Percentiles rank a stretch among this genome's conserved stretches.
Conservation (phyloP, 2,888 invertebrate species). For the Lingula anatina region DNA sequence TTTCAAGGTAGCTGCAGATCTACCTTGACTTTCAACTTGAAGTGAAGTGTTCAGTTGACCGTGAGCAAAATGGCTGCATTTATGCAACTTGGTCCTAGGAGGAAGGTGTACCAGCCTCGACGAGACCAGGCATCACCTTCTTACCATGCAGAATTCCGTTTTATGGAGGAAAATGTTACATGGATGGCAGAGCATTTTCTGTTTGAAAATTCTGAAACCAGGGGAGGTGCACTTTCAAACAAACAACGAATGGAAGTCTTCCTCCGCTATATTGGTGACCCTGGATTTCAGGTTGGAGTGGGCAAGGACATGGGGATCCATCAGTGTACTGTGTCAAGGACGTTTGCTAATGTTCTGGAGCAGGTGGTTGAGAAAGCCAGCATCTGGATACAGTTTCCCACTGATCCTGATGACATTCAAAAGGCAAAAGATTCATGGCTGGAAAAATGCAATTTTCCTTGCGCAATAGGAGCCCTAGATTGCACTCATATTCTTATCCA, state of each 20-base stretch:
- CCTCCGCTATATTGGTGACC: slow-evolving; percentile 3
- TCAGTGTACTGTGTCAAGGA: slow-evolving; percentile 2
- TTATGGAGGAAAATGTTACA: not conserved
- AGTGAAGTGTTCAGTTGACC: too few species aligned
- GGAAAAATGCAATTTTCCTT: not conserved
- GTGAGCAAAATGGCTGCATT: too few species aligned
- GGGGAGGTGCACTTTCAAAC: not conserved
- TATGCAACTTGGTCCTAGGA: too few species aligned
- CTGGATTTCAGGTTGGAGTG: slow-evolving; percentile 4
- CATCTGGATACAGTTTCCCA: slow-evolving; percentile 5
- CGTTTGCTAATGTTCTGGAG: not conserved
- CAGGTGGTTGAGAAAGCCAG: slow-evolving; percentile 1
- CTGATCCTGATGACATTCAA: not conserved
- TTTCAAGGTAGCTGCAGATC: too few species aligned
- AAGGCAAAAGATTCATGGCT: not conserved
- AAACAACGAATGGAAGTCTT: slow-evolving; percentile 5
- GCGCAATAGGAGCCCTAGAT: not conserved
- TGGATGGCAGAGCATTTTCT: not conserved
- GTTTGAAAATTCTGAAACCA: not conserved
- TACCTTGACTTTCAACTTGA: too few species aligned
- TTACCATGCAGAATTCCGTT: not conserved
- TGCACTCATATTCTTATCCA: too few species aligned
- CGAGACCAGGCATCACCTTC: not conserved
- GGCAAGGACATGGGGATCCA: not conserved
- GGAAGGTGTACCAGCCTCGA: not conserved